Base-by-base conservation (phyloP, 2,888 invertebrate species). In the Eupithecia pulchellata region DNA sequence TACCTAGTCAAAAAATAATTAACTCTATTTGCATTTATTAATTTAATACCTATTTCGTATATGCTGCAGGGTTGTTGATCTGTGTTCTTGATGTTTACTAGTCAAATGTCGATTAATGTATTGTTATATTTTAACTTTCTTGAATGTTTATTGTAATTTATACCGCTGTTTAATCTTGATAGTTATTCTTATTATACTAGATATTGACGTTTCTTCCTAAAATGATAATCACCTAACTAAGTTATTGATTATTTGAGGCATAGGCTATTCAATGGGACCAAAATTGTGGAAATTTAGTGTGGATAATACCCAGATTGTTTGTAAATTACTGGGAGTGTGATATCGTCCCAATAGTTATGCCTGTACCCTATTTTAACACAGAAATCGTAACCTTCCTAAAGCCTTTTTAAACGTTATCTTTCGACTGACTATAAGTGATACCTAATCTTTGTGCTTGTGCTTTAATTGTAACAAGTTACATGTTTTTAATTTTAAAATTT, bases 371-470 rank as follows among this genome's bases (percentile, higher is more conserved):
- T 78, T 75, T 81, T 76, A 77, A 82, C 81, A 85, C 82, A 80
- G 52, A 52, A 83, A 88, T 86, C 82, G 85, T 88, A 87, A 89
- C 87, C 90, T 91, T 91, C 90, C 90, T 86, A 86, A 84, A 89
- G 89, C 89, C 92, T 90, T 86, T 78, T 86, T 84, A 36, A 78
- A 73, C 86, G 86, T 87, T 86, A 85, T 90, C 90, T 92, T 90
- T 89, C 87, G 93, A 94, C 93, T 94, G 93, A 93, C 84, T 88
- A 84, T 85, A 87, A 92, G 91, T 92, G 92, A 94, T 92, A n/a
- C n/a, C n/a, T n/a, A 91, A 80, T 84, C 80, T 89, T 87, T 88
- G 89, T 90, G 94, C 94, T 94, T 94, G 91, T 92, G 94, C 94
- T 94, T 94, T 90, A 87, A 91, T 89, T 93, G 91, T 94, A 91